Evolutionary conservation across 2,113 vertebrate species (phyloP).

Genomic region (Octodon degus): DNA sequence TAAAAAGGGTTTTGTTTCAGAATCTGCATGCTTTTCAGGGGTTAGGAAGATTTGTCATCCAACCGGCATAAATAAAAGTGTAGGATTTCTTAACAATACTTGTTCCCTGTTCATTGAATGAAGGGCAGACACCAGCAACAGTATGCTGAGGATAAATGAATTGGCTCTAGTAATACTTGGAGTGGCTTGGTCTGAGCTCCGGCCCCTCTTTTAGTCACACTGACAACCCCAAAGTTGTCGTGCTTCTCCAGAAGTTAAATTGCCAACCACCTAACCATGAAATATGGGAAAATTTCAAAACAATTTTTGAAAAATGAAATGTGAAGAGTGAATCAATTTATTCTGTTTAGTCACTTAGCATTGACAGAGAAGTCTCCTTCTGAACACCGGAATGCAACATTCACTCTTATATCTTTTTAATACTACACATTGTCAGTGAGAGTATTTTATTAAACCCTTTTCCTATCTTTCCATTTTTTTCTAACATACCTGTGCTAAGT

Average conservation of each 20-base stretch:
- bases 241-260: not conserved
- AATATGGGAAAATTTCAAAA: constrained; percentile 54
- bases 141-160: constrained; percentile 25
- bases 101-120: constrained; percentile 51
- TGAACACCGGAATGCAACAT: constrained; percentile 46
- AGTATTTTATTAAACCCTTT: constrained; percentile 4
- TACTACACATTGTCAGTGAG: not conserved
- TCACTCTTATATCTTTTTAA: constrained; percentile 29
- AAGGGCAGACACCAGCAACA: constrained; percentile 40
- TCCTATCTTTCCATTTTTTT: not conserved
- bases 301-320: constrained; percentile 56
- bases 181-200: constrained; percentile 42
- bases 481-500: not conserved
- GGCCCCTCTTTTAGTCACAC: not conserved
- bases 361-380: constrained; percentile 3
- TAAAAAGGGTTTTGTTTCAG: not conserved
- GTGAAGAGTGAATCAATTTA: constrained; percentile 29
- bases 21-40: not conserved
- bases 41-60: not conserved
- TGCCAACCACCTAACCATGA: constrained; percentile 41
- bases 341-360: constrained; percentile 44
- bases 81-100: constrained; percentile 14
- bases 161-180: constrained; percentile 18
- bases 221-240: not conserved
- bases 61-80: constrained; percentile 46